Conservation (phyloP, 2,888 invertebrate species). For the Ommatoiulus sabulosus region DNA sequence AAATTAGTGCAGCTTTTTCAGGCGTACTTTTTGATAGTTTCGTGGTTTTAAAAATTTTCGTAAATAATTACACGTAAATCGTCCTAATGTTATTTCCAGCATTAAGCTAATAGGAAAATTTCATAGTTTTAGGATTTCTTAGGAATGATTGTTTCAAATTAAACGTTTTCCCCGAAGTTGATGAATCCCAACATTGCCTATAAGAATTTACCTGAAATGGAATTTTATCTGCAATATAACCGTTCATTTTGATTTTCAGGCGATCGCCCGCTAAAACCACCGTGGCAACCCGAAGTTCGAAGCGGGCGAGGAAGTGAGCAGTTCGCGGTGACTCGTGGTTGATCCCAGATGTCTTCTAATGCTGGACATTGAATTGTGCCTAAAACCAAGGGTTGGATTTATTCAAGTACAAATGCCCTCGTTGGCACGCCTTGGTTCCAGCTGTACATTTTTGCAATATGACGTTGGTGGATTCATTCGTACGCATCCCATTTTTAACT, state of each 20-base stretch:
- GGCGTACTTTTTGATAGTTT: too few relatives aligned
- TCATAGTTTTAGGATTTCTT: not conserved
- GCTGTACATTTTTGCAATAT: not conserved
- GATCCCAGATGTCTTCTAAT: not conserved
- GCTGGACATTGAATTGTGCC: not conserved
- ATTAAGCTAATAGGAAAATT: not conserved
- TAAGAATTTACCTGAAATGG: too few relatives aligned
- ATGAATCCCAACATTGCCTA: too few relatives aligned
- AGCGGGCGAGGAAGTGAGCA: not conserved
- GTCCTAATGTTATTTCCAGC: too few relatives aligned
- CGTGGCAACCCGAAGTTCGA: not conserved
- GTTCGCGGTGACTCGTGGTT: not conserved
- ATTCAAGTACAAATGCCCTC: not conserved
- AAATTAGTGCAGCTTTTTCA: too few relatives aligned
- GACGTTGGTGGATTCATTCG: too few relatives aligned
- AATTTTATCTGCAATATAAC: too few relatives aligned
- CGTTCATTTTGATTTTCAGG: not conserved
- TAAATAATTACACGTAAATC: too few relatives aligned
- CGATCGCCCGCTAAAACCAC: not conserved
- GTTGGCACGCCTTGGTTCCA: not conserved
- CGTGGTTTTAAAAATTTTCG: too few relatives aligned
- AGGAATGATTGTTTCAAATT: not conserved
- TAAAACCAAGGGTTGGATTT: not conserved
- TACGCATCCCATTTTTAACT: too few relatives aligned
- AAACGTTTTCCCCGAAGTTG: not conserved